These are phyloP conservation scores for Tetrapedia diversipes DNA, from an alignment of 2,888 invertebrate species.

Conservation along the genomic window DNA sequence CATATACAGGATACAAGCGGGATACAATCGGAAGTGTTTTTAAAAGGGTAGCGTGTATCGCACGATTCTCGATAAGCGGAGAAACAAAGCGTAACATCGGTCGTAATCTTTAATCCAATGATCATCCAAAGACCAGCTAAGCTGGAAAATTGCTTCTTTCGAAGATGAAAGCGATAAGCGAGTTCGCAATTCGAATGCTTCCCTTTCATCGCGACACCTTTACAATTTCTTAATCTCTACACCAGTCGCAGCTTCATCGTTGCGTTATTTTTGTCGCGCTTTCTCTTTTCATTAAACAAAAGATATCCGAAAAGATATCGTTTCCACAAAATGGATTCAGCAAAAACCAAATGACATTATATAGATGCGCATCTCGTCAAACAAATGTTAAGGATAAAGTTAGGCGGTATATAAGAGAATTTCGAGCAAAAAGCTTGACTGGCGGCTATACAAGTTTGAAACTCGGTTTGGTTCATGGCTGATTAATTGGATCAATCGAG, in stretches of 20 bases:
- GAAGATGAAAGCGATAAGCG: constrained; percentile 47
- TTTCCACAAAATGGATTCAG: too few species aligned
- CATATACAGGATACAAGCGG: too few species aligned
- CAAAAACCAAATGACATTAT: too few species aligned
- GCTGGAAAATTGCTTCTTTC: constrained; percentile 70
- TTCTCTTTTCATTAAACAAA: background rate
- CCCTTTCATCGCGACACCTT: background rate
- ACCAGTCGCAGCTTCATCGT: too few species aligned
- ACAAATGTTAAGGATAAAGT: too few species aligned
- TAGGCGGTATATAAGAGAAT: background rate
- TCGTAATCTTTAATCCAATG: constrained; percentile 38
- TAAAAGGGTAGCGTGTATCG: background rate
- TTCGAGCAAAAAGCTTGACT: background rate
- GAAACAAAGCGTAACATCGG: constrained; percentile 21
- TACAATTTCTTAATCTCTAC: too few species aligned
- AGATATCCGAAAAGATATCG: too few species aligned
- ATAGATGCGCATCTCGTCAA: too few species aligned
- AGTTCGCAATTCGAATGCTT: constrained; percentile 50
- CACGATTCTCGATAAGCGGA: constrained; percentile 21
- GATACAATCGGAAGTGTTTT: constrained; percentile 3
- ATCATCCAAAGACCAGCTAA: constrained; percentile 60
- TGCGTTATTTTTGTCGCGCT: background rate
- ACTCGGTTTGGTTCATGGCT: background rate
- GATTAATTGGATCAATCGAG: constrained; percentile 16
- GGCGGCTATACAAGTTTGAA: too few species aligned